Evolutionary conservation across 2,113 vertebrate genomes (phyloP).

Genomic region (Tringa solitaria): DNA sequence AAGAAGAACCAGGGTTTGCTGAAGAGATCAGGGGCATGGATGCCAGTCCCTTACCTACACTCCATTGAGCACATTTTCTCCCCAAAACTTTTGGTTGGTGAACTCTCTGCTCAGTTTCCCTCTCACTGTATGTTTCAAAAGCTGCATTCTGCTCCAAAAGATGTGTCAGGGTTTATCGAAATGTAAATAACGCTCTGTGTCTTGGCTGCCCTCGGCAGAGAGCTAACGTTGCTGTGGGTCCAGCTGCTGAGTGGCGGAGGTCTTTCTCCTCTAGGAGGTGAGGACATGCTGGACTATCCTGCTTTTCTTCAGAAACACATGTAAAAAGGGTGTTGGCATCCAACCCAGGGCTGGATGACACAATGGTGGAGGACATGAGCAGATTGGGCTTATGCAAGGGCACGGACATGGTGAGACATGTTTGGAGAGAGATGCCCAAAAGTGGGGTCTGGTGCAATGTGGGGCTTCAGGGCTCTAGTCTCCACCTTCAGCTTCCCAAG

Average conservation of each 20-base stretch:
- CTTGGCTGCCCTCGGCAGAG: background rate
- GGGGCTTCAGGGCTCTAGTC: background rate
- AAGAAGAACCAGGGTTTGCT: background rate
- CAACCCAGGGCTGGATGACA: background rate
- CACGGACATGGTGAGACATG: accelerated
- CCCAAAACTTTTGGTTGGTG: background rate
- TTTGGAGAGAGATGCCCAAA: background rate
- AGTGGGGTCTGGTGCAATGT: background rate
- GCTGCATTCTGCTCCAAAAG: background rate
- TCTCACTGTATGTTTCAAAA: background rate
- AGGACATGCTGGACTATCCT: background rate
- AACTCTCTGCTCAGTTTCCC: accelerated
- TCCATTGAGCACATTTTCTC: accelerated
- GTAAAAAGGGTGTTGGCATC: background rate
- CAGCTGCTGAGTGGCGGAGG: background rate
- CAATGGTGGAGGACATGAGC: background rate
- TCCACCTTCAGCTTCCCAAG: background rate
- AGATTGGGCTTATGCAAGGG: background rate
- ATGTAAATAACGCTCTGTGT: background rate
- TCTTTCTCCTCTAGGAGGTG: accelerated
- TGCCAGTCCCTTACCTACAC: background rate
- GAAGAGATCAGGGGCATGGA: background rate
- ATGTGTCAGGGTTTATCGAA: background rate
- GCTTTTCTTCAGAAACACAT: background rate
- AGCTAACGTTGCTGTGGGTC: background rate